phyloP scores from a whole-genome alignment of 2,797 vertebrate species.

The Coregonus ussuriensis region DNA sequence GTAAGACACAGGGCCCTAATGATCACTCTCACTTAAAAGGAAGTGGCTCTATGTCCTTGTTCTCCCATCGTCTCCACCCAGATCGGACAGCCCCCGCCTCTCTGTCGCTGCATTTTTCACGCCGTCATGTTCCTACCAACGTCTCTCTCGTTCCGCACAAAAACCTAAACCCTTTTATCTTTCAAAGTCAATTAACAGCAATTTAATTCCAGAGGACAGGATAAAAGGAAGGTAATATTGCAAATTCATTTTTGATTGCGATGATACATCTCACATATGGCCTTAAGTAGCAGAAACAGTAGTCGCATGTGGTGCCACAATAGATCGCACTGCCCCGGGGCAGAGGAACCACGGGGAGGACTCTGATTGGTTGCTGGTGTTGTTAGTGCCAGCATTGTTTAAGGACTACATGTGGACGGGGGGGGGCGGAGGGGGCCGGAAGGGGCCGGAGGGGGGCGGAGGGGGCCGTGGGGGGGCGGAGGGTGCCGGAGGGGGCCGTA shows the following conservation, averaged over 20 bases:
- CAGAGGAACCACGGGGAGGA: constrained; percentile 86
- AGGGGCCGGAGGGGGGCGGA: constrained; percentile 52
- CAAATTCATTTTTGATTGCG: constrained; percentile 97
- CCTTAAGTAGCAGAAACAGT: constrained; percentile 95
- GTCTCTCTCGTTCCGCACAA: constrained; percentile 60
- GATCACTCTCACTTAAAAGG: constrained; percentile 28
- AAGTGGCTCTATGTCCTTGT: constrained; percentile 39
- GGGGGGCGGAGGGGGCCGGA: no score
- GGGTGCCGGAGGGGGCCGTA: no score
- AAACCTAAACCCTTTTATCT: constrained; percentile 78
- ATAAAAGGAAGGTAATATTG: constrained; percentile 99
- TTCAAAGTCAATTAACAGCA: constrained; percentile 98
- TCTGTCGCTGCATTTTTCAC: constrained; percentile 51
- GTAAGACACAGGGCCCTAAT: not conserved
- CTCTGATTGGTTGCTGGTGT: constrained; percentile 95
- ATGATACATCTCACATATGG: constrained; percentile 95
- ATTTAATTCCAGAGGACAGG: constrained; percentile 94
- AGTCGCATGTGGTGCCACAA: constrained; percentile 91
- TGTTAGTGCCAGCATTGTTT: constrained; percentile 99
- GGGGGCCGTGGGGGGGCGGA: constrained; percentile 47
- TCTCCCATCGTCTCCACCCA: constrained; percentile 43
- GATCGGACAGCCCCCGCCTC: constrained; percentile 15
- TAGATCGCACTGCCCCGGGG: constrained; percentile 90
- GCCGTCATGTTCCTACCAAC: constrained; percentile 51
- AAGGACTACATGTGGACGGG: constrained; percentile 97